Base-by-base conservation (phyloP, 2,888 invertebrate species). In the Orchesellides sinensis region DNA sequence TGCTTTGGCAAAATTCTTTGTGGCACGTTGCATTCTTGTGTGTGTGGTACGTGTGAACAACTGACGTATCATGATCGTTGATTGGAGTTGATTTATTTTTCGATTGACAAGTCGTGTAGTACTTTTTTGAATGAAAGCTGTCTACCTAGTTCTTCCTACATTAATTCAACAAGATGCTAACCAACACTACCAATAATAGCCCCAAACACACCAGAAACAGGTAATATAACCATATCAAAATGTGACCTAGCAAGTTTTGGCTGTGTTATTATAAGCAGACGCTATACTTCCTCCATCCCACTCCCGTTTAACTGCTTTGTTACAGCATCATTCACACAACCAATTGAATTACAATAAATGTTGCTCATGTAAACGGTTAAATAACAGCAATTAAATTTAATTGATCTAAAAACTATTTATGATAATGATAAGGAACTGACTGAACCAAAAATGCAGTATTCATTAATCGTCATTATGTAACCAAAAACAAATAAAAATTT, bases 91-190 rank as follows among this genome's bases (percentile, higher is more conserved):
- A n/a, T n/a, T n/a, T n/a, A n/a, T n/a, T n/a, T n/a, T n/a, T n/a
- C n/a, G n/a, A n/a, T n/a, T n/a, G n/a, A n/a, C n/a, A n/a, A n/a
- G n/a, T n/a, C n/a, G n/a, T n/a, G n/a, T n/a, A n/a, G n/a, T n/a
- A n/a, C n/a, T n/a, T n/a, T n/a, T 68, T 8, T 25, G 27, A 47
- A 66, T 17, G 68, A 68, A 68, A 68, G 68, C 32, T 27, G 68
- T 68, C 52, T 17, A 52, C 52, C 68, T n/a, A 25, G 68, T 68
- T 68, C 21, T 29, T 23, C 56, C 27, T 25, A 29, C 52, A 68
- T 27, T 27, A 23, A 68, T 27, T 68, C 17, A 23, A 29, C 29
- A 59, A 19, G n/a, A 40, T 21, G 6, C 49, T 25, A 68, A 32
- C 27, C 52, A 68, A 68, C 52, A 68, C 35, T 49, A 68, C 17